Evolutionary conservation across 2,113 vertebrate genomes (phyloP).

Genomic region (Atherinomorus stipes): DNA sequence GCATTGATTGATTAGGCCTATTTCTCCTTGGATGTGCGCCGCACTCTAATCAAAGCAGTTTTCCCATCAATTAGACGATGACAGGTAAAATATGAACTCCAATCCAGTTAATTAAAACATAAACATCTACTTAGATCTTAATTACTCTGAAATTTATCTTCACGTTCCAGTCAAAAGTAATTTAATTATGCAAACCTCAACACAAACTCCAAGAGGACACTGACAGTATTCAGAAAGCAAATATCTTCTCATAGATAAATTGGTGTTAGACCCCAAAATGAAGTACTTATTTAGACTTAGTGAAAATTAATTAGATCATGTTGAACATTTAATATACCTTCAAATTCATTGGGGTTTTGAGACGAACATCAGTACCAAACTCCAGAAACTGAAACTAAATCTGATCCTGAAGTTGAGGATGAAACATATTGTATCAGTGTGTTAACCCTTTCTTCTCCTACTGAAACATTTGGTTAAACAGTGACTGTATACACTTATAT

Average conservation of each 20-base stretch:
- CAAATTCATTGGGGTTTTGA: not conserved
- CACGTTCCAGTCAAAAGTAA: slow-evolving; percentile 28
- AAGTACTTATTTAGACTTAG: not conserved
- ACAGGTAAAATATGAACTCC: slow-evolving; percentile 42
- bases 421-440: no score
- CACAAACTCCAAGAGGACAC: not conserved
- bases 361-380: not conserved
- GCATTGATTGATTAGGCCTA: slow-evolving; percentile 43
- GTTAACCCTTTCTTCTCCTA: no score
- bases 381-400: not conserved
- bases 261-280: no score
- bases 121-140: slow-evolving; percentile 48
- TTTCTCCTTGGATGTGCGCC: slow-evolving; percentile 41
- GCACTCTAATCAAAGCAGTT: slow-evolving; percentile 27
- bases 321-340: not conserved
- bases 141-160: slow-evolving; percentile 33
- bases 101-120: slow-evolving; percentile 50
- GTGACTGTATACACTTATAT: no score
- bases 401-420: no score
- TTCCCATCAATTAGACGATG: slow-evolving; percentile 44
- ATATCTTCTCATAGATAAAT: not conserved
- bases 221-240: not conserved
- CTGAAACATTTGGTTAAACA: no score
- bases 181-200: slow-evolving; percentile 12
- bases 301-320: not conserved